These are phyloP conservation scores for Tiaroga cobitis DNA, from an alignment of 2,797 vertebrate species.

Conservation along the genomic window DNA sequence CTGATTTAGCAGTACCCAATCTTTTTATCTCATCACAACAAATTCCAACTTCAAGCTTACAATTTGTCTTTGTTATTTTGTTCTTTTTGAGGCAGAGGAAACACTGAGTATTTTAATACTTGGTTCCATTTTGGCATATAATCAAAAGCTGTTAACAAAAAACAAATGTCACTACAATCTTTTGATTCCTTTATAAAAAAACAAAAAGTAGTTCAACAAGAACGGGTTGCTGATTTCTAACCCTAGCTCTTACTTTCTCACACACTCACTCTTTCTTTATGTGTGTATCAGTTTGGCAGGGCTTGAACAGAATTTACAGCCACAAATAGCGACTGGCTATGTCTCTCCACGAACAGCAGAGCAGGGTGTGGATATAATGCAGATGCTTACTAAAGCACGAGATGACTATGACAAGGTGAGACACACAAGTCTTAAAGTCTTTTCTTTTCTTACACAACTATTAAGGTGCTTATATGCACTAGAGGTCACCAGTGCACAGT, in stretches of 20 bases:
- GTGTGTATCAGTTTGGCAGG: conserved; percentile 82
- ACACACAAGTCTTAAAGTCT: not conserved
- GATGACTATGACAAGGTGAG: conserved; percentile 55
- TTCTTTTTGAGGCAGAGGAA: not conserved
- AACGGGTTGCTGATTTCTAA: not conserved
- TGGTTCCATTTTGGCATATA: not conserved
- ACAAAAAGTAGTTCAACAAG: not conserved
- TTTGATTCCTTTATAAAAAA: not conserved
- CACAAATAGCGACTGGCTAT: conserved; percentile 79
- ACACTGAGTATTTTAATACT: not conserved
- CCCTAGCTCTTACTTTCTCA: not conserved
- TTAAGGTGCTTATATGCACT: conserved; percentile 13
- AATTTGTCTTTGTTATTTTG: not conserved
- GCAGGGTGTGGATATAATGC: conserved; percentile 89
- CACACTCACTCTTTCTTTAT: not conserved
- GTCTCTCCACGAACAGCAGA: conserved; percentile 79
- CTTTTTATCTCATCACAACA: not conserved
- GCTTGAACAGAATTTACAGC: conserved; percentile 84
- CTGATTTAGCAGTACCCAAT: not conserved
- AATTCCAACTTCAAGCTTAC: not conserved
- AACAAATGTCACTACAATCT: not conserved
- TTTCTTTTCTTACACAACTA: not conserved
- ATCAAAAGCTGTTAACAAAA: not conserved
- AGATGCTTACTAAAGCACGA: conserved; percentile 82
- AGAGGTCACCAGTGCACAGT: conserved; percentile 13